phyloP scores from a whole-genome alignment of 2,888 invertebrate species.

The Eupithecia subumbrata region DNA sequence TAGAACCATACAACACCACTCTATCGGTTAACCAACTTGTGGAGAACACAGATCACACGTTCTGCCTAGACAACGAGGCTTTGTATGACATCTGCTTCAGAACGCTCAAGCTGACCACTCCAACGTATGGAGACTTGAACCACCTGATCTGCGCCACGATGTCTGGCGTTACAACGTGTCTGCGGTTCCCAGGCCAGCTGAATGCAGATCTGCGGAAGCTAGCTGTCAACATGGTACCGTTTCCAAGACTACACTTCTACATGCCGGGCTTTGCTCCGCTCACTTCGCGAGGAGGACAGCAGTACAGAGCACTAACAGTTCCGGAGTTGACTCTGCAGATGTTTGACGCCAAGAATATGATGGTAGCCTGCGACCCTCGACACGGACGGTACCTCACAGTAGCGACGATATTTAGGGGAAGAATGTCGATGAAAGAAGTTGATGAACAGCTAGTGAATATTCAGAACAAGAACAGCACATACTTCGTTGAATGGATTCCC shows the following conservation, averaged over 20 bases:
- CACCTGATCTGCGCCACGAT: slow-evolving; percentile 12
- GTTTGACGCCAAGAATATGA: slow-evolving; percentile 9
- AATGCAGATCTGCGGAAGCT: slow-evolving; percentile 9
- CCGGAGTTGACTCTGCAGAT: neutral
- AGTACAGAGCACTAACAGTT: slow-evolving; percentile 2
- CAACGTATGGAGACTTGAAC: slow-evolving; percentile 8
- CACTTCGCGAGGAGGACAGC: slow-evolving; percentile 10
- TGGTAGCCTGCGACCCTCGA: slow-evolving; percentile 6
- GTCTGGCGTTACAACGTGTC: slow-evolving; percentile 7
- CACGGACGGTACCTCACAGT: slow-evolving; percentile 3
- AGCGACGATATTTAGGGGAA: neutral
- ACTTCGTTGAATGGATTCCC: slow-evolving; percentile 12
- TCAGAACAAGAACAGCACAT: slow-evolving; percentile 13
- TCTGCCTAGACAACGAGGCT: slow-evolving; percentile 12
- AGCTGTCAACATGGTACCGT: slow-evolving; percentile 10
- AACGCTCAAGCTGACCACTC: slow-evolving; percentile 8
- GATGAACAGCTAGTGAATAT: slow-evolving; percentile 8
- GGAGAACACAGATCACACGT: slow-evolving; percentile 12
- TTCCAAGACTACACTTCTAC: slow-evolving; percentile 12
- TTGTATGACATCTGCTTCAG: slow-evolving; percentile 15
- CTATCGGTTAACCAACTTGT: slow-evolving; percentile 7
- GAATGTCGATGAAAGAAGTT: slow-evolving; percentile 8
- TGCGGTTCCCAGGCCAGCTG: slow-evolving; percentile 10
- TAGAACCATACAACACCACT: slow-evolving; percentile 14
- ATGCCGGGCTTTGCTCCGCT: slow-evolving; percentile 12